Base-by-base conservation (phyloP, 2,113 vertebrate species). In the Poeciliopsis prolifica region DNA sequence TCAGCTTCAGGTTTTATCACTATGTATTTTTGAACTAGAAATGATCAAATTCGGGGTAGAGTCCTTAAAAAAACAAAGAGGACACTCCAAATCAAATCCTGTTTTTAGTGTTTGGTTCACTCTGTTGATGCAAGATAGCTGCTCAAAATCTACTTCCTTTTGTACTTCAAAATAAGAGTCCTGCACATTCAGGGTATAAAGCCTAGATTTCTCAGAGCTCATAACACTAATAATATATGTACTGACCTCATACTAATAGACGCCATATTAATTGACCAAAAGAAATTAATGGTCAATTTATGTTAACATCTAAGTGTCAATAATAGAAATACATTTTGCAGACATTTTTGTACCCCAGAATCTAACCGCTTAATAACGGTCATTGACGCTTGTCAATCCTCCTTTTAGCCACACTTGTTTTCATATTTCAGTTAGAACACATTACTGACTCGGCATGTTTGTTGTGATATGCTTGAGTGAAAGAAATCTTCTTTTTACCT, bases 401-500 rank as follows among this genome's bases (percentile, higher is more conserved):
- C 11, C 26, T 68, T 28, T 48, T 30, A 28, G n/a, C 35, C 37
- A 29, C 26, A 5, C 28, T 26, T 26, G 19, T 69, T 33, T 58
- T 13, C 10, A 10, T 61, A 37, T 28, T 60, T 70, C 33, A 70
- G 4, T 15, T 9, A 9, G 10, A 33, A 44, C 37, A 13, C 37
- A 48, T 63, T 19, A 22, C 37, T 48, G 26, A 28, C 17, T 40
- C 5, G 44, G 60, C 42, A 12, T 63, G 17, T 44, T 44, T 72
- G 12, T 28, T 44, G 2, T 31, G 35, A 61, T 35, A 42, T 31
- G 72, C 70, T 76, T 68, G 66, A 74, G 29, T 74, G 40, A 33
- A 80, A 61, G 71, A 72, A 65, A 48, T 84, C 40, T 82, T 73
- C 26, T 76, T 75, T 84, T 73, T 61, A 79, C 58, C 82, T 74